Conservation (phyloP, 2,888 invertebrate genomes). For the Ormyrus rosae region DNA sequence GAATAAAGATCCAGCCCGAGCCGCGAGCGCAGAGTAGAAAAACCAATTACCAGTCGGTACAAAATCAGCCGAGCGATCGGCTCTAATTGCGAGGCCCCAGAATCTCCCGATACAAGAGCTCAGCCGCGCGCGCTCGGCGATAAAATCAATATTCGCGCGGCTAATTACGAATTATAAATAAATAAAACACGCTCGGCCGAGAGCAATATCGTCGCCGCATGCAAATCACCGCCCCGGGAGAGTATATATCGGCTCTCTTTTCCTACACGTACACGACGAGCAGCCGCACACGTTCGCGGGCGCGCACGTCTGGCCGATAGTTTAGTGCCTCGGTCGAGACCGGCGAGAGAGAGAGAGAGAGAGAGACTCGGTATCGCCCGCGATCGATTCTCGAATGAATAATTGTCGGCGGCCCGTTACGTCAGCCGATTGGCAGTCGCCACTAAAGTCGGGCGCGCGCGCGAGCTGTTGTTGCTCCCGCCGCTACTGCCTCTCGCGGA, state of each 20-base stretch:
- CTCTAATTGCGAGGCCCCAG: not conserved
- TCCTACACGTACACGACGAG: not conserved
- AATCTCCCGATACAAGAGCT: not conserved
- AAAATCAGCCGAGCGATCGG: conserved; percentile 3
- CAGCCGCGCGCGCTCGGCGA: not conserved
- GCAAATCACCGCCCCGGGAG: not conserved
- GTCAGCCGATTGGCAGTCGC: conserved; percentile 39
- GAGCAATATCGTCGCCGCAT: not conserved
- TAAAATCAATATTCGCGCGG: not conserved
- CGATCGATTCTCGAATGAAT: conserved; percentile 52
- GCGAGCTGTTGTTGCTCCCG: not conserved
- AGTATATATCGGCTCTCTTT: not conserved
- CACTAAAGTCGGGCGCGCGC: not conserved
- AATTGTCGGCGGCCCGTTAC: conserved; percentile 39
- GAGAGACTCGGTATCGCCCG: conserved; percentile 6
- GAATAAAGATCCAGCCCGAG: not conserved
- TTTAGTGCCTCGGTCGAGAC: not conserved
- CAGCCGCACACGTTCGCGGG: not conserved
- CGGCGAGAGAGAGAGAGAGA: not conserved
- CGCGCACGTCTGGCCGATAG: not conserved
- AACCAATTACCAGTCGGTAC: not conserved
- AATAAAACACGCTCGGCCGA: not conserved
- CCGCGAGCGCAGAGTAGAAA: not conserved
- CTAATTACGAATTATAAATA: conserved; percentile 21
- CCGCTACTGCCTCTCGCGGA: not conserved